Conservation (phyloP, 1,140 invertebrate species). For the Drosophila obscura region DNA sequence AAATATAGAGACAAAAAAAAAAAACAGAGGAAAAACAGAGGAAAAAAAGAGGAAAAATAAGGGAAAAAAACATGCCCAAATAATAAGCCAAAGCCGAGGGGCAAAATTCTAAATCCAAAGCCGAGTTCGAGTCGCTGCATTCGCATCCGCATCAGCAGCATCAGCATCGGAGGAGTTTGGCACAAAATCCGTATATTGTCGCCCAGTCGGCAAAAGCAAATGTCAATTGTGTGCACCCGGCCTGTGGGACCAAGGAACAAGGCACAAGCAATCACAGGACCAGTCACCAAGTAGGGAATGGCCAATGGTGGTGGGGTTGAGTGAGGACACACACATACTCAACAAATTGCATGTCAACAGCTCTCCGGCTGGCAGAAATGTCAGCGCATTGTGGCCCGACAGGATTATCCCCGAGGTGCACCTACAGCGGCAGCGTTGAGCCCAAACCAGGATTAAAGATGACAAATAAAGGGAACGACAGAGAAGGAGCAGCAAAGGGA, state of each 20-base stretch:
- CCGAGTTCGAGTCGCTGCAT: conserved; percentile 54
- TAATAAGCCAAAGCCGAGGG: conserved; percentile 65
- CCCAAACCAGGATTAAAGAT: conserved; percentile 57
- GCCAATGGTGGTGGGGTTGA: conserved; percentile 27
- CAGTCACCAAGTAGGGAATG: conserved; percentile 12
- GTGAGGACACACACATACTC: conserved; percentile 42
- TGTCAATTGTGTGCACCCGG: conserved; percentile 66
- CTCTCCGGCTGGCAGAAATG: conserved; percentile 46
- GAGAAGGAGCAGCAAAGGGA: conserved; percentile 2
- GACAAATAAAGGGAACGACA: conserved; percentile 53
- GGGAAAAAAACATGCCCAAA: conserved; percentile 41
- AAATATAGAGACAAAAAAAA: conserved; percentile 17
- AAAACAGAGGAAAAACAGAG: neutral
- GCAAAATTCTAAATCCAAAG: conserved; percentile 33
- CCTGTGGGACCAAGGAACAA: conserved; percentile 35
- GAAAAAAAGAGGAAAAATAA: conserved; percentile 6
- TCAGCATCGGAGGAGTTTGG: neutral
- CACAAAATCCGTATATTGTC: conserved; percentile 65
- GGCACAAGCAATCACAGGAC: conserved; percentile 21
- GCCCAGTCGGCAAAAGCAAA: conserved; percentile 52
- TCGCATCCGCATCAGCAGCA: conserved; percentile 50
- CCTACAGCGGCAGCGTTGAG: conserved; percentile 24
- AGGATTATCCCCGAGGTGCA: conserved; percentile 59
- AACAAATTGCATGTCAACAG: conserved; percentile 81
- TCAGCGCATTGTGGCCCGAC: conserved; percentile 54